Evolutionary conservation across 2,797 vertebrate genomes (phyloP).

Genomic region (Hoplostethus mediterraneus): DNA sequence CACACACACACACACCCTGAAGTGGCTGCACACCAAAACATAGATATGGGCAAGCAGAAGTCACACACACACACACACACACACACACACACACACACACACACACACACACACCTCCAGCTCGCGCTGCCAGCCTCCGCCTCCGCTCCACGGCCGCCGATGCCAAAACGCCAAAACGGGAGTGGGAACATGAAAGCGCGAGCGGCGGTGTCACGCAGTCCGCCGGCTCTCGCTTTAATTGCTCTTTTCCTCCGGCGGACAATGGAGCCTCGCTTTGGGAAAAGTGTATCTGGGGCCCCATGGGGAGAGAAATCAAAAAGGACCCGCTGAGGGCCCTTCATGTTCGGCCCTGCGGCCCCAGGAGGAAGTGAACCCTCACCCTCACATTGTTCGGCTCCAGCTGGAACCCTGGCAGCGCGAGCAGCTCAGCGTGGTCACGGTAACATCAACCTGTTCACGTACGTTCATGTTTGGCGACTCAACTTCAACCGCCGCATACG

Average conservation of each 20-base stretch:
- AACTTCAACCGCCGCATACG: no score
- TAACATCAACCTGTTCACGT: no score
- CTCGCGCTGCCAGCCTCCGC: no score
- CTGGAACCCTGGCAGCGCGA: conserved; percentile 15
- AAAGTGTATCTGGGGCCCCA: background rate
- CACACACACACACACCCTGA: background rate
- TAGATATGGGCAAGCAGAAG: no score
- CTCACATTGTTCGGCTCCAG: conserved; percentile 40
- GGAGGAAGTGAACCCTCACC: conserved; percentile 26
- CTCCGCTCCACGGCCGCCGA: no score
- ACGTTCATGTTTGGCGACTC: no score
- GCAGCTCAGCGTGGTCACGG: no score
- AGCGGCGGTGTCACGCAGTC: background rate
- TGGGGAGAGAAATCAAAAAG: background rate
- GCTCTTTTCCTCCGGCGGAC: conserved; percentile 48
- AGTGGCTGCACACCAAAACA: background rate
- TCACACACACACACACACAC: no score
- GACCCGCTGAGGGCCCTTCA: background rate
- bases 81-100: no score
- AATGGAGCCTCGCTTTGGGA: conserved; percentile 20
- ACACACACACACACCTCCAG: no score
- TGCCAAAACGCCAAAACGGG: background rate
- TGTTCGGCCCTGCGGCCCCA: background rate
- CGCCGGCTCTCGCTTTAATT: conserved; percentile 32
- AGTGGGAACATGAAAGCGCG: conserved; percentile 22